A percentile compares a stretch with the other conserved stretches of the same genome.
Conservation (phyloP, 2,113 vertebrate genomes). For the Salvelinus sp. region DNA sequence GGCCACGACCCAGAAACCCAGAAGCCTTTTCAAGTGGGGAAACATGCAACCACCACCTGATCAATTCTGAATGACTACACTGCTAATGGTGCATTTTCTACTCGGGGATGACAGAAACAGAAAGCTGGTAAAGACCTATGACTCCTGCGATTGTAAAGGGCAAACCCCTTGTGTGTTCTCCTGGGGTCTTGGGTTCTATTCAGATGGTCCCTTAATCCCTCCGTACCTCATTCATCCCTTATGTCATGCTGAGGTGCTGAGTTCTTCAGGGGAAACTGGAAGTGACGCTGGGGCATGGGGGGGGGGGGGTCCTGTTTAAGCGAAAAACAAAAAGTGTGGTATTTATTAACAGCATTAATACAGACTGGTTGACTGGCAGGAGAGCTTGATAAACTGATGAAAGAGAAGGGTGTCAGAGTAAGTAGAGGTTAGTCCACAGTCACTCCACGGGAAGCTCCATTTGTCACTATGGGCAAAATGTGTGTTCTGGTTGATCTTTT, state of each 20-base stretch:
- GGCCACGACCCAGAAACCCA: too few species aligned
- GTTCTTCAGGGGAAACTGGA: conserved; percentile 57
- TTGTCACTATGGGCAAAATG: too few species aligned
- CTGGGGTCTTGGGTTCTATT: background rate
- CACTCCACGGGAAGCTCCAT: too few species aligned
- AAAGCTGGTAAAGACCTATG: background rate
- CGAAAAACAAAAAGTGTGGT: background rate
- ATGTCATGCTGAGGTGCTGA: conserved; percentile 51
- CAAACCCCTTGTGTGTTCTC: background rate
- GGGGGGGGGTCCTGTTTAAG: background rate
- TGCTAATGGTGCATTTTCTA: too few species aligned
- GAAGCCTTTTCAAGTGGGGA: too few species aligned
- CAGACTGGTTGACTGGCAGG: background rate
- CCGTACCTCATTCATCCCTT: conserved; percentile 77
- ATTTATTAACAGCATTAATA: background rate
- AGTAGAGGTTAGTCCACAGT: background rate
- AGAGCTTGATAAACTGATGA: background rate
- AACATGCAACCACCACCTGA: too few species aligned
- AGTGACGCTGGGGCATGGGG: conserved; percentile 45
- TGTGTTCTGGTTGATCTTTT: background rate
- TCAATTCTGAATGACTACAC: too few species aligned
- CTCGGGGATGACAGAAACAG: background rate
- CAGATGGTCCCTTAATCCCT: conserved; percentile 2
- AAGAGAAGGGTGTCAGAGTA: background rate
- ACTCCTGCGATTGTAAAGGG: background rate